Percentiles rank a stretch among this genome's conserved stretches.
Conservation (phyloP, 92 coral and sea anemone species). For the Palythoa heliodiscus region DNA sequence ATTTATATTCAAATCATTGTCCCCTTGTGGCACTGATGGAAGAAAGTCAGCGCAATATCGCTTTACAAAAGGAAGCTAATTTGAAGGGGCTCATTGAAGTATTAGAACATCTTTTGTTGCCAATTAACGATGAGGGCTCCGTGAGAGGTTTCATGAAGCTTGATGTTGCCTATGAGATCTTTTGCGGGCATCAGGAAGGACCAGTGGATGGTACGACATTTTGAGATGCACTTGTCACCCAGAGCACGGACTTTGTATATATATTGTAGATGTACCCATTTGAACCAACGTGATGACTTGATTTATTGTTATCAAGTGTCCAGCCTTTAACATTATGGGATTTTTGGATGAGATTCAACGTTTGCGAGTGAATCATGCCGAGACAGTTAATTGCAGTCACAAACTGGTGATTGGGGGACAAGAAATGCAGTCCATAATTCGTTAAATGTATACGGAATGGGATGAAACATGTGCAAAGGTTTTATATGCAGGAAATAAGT, state of each 20-base stretch:
- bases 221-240: slow-evolving; percentile 39
- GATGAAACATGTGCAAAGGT: slow-evolving; percentile 52
- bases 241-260: slow-evolving; percentile 39
- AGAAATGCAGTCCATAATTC: slow-evolving; percentile 33
- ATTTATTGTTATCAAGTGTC: slow-evolving; percentile 13
- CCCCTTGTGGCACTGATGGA: slow-evolving; percentile 18
- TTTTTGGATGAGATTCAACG: slow-evolving; percentile 28
- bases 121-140: slow-evolving; percentile 15
- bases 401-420: slow-evolving; percentile 9
- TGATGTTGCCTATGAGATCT: slow-evolving; percentile 42
- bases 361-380: background rate
- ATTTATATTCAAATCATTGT: slow-evolving; percentile 25
- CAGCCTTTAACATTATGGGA: slow-evolving; percentile 15
- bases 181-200: slow-evolving; percentile 47
- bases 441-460: slow-evolving; percentile 55
- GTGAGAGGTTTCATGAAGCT: slow-evolving; percentile 5
- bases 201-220: slow-evolving; percentile 49
- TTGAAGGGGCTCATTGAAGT: slow-evolving; percentile 41
- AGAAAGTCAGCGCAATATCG: slow-evolving; percentile 25
- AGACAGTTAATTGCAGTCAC: background rate
- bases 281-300: background rate
- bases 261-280: slow-evolving; percentile 35
- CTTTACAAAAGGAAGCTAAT: slow-evolving; percentile 21
- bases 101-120: slow-evolving; percentile 34
- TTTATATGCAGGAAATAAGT: slow-evolving; percentile 30